Evolutionary conservation across 2,797 vertebrate species (phyloP).

Genomic region (Sarcoramphus papa): DNA sequence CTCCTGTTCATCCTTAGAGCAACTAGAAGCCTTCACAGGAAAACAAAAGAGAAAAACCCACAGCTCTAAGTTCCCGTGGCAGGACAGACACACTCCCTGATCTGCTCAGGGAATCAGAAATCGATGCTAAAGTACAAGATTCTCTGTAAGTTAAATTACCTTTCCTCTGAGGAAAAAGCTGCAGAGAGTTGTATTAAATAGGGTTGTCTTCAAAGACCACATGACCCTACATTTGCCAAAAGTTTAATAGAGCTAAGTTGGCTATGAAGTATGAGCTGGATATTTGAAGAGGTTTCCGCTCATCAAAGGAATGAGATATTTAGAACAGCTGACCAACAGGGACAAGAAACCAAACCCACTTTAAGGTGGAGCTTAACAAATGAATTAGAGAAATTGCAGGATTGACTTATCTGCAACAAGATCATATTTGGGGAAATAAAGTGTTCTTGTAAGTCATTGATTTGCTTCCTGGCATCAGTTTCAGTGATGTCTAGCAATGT

Average conservation of each 20-base stretch:
- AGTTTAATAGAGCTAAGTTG: background rate
- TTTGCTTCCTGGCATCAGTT: constrained; percentile 6
- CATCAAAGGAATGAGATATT: constrained; percentile 14
- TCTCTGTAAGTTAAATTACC: background rate
- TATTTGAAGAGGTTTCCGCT: background rate
- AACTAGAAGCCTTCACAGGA: background rate
- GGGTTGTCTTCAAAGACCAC: background rate
- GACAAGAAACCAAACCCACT: background rate
- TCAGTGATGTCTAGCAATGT: background rate
- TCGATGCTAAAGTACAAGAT: background rate
- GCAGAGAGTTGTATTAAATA: background rate
- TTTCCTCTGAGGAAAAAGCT: background rate
- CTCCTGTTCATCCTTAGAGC: background rate
- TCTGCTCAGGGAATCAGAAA: background rate
- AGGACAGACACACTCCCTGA: background rate
- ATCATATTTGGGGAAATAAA: background rate
- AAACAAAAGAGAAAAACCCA: background rate
- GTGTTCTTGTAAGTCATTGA: background rate
- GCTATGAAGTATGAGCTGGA: background rate
- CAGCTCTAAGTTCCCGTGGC: background rate
- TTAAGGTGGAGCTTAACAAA: background rate
- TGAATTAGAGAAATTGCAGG: background rate
- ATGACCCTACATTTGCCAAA: background rate
- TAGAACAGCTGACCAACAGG: background rate
- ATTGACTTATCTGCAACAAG: background rate